Evolutionary conservation across 2,888 invertebrate genomes (phyloP), one percentile per base, ranked within the genome.

Genomic region (Archips crataeganus): DNA sequence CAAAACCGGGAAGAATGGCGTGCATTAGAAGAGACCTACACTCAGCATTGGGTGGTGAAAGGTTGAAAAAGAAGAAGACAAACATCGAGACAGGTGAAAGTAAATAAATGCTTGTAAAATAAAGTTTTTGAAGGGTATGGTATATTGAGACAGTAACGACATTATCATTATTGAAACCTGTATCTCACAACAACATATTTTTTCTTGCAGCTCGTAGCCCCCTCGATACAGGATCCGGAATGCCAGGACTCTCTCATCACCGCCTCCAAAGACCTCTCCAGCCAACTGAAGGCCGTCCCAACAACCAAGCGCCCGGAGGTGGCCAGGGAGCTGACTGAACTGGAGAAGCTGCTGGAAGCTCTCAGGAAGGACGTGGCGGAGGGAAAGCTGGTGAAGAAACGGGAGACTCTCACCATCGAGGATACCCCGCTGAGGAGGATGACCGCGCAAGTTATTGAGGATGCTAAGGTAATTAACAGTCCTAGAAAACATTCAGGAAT

Each of bases 401-500:
- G 78, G 71, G 79, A 89, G 66, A 80, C 78, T 49, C 66, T 87
- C 9, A 79, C 84, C 15, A 79, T 89, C 11, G 86, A 91, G 68
- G 85, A 92, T 49, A 89, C 88, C 1, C 90, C 91, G 1, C 49
- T 93, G 42, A 83, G 89, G 70, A 81, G 80, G 67, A 77, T 91
- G 76, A 87, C 91, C 0, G 75, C 80, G 0, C 84, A 85, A 65
- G 87, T 92, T n/a, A 80, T 91, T 67, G 84, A 90, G 2, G 88
- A 85, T 73, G 87, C 87, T 2, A 84, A 87, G 85, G 93, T 93
- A 76, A 34, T 78, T 70, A 13, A 9, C 57, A 54, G 54, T 15
- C 9, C 2, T n/a, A 23, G 8, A 4, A 15, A 39, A 39, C 39
- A 39, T 39, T 23, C 1, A 23, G 23, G 23, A 23, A 23, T 23